phyloP scores from a whole-genome alignment of 2,113 vertebrate species.

The Noctilio leporinus region DNA sequence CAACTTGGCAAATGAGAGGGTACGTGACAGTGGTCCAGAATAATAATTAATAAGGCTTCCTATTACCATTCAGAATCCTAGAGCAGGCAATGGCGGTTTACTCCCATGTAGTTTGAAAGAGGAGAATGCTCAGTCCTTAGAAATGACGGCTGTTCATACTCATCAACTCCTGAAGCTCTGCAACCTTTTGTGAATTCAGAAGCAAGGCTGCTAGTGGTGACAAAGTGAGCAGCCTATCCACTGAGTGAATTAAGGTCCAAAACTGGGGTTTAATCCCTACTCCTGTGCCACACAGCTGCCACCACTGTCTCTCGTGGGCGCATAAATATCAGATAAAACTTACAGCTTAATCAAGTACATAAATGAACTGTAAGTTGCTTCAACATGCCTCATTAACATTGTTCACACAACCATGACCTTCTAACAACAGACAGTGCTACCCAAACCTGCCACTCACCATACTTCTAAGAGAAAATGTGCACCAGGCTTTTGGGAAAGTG shows the following conservation, averaged over 20 bases:
- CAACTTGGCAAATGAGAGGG: constrained; percentile 34
- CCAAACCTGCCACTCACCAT: not conserved
- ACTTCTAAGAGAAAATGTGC: not conserved
- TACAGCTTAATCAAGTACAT: not conserved
- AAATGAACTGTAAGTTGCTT: not conserved
- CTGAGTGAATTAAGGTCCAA: not conserved
- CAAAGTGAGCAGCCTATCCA: not conserved
- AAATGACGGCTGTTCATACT: not conserved
- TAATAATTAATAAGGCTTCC: not conserved
- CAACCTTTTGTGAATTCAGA: not conserved
- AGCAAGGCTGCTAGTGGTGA: not conserved
- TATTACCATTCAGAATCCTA: not conserved
- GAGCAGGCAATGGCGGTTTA: not conserved
- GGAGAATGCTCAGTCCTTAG: not conserved
- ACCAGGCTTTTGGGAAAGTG: not conserved
- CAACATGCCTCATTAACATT: not conserved
- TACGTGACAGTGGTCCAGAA: not conserved
- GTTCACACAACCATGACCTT: not conserved
- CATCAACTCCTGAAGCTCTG: not conserved
- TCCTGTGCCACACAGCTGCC: not conserved
- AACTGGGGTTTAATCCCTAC: not conserved
- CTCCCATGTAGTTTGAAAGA: not conserved
- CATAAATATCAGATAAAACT: not conserved
- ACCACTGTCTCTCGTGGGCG: not conserved
- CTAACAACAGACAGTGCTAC: not conserved